A percentile compares a stretch with the other conserved stretches of the same genome.
Evolutionary conservation across 2,888 invertebrate species (phyloP).

Genomic region (Pandemis heparana): DNA sequence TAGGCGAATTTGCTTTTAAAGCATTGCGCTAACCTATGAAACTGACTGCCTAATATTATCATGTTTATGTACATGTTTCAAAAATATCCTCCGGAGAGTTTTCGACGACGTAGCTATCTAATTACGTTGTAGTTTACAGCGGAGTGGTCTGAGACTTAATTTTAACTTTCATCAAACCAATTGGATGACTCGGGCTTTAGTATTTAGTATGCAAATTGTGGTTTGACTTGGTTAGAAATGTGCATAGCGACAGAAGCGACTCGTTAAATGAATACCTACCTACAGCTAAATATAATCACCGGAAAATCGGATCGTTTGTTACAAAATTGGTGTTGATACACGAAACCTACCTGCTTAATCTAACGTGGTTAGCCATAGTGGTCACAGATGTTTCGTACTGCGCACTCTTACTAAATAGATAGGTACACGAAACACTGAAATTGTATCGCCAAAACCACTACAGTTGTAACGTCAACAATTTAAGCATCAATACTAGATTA

Average conservation of each 20-base stretch:
- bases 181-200: neutral
- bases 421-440: neutral
- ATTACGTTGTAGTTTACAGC: constrained; percentile 28
- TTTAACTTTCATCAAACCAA: neutral
- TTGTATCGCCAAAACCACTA: neutral
- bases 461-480: neutral
- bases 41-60: constrained; percentile 26
- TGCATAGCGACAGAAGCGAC: neutral
- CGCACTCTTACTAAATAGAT: neutral
- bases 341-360: constrained; percentile 21
- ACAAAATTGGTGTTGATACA: constrained; percentile 25
- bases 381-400: neutral
- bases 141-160: constrained; percentile 14
- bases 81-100: constrained; percentile 32
- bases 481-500: neutral
- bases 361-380: constrained; percentile 20
- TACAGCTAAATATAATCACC: neutral
- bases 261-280: neutral
- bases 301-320: constrained; percentile 14
- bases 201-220: neutral
- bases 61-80: constrained; percentile 40
- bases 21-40: constrained; percentile 50
- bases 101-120: constrained; percentile 31
- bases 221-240: neutral
- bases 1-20: constrained; percentile 62